Percentiles rank a stretch among this genome's conserved stretches.
These are phyloP conservation scores for Erynnis tages DNA, from an alignment of 2,888 invertebrate genomes.

Conservation along the genomic window DNA sequence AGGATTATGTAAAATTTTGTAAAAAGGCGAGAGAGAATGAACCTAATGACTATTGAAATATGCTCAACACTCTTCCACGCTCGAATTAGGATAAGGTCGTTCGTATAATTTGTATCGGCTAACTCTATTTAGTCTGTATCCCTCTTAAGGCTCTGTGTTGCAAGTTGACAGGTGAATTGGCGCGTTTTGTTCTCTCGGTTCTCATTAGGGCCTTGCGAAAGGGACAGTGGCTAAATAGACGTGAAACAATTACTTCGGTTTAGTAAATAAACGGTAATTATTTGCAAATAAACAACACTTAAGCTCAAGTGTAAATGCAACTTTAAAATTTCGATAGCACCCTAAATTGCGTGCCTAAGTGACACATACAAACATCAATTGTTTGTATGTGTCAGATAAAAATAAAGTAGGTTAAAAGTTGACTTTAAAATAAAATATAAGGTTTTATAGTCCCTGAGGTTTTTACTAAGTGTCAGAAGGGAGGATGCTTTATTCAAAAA, in stretches of 20 bases:
- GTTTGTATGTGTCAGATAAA: no score
- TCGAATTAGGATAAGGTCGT: slow-evolving; percentile 41
- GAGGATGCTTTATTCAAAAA: no score
- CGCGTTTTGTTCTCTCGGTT: slow-evolving; percentile 10
- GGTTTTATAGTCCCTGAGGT: no score
- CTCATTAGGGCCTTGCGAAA: slow-evolving; percentile 25
- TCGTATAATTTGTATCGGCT: slow-evolving; percentile 11
- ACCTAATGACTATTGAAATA: slow-evolving; percentile 33
- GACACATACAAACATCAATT: no score
- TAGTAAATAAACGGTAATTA: slow-evolving; percentile 16
- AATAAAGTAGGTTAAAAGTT: no score
- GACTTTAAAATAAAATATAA: no score
- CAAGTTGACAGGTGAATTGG: slow-evolving; percentile 25
- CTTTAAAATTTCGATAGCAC: background rate
- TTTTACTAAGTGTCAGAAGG: no score
- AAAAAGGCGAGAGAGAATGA: slow-evolving; percentile 61
- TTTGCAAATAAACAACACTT: background rate
- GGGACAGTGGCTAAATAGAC: slow-evolving; percentile 17
- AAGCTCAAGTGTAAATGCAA: background rate
- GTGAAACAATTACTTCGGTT: slow-evolving; percentile 19
- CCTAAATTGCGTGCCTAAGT: no score
- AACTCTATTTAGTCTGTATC: slow-evolving; percentile 1
- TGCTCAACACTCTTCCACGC: slow-evolving; percentile 33
- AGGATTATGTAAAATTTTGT: slow-evolving; percentile 67
- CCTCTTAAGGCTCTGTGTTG: slow-evolving; percentile 16